Evolutionary conservation across 1,140 invertebrate genomes (phyloP).

Genomic region (Hydropsyche tenuis): DNA sequence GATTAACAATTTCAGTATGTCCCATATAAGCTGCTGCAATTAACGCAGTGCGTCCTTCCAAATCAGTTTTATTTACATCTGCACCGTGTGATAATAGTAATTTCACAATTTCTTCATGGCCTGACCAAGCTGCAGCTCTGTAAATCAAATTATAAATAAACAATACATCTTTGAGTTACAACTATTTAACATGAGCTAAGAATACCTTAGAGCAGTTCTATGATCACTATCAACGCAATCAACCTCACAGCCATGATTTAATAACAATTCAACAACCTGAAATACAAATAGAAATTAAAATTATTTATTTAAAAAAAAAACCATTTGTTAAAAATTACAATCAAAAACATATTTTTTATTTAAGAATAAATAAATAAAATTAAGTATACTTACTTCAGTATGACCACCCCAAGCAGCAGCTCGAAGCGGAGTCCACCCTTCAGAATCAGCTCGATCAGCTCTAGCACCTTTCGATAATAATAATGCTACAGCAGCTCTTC

Average conservation of each 20-base stretch:
- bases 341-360: too few species aligned
- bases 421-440: slow-evolving; percentile 87
- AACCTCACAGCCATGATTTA: slow-evolving; percentile 79
- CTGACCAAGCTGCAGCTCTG: slow-evolving; percentile 87
- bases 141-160: slow-evolving; percentile 15
- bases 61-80: slow-evolving; percentile 82
- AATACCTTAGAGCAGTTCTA: slow-evolving; percentile 66
- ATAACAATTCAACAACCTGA: slow-evolving; percentile 81
- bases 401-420: slow-evolving; percentile 93
- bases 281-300: neutral
- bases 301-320: neutral
- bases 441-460: slow-evolving; percentile 84
- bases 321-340: neutral
- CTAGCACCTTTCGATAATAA: slow-evolving; percentile 71
- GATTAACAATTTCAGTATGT: slow-evolving; percentile 90
- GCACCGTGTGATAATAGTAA: slow-evolving; percentile 72
- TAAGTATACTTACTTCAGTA: slow-evolving; percentile 74
- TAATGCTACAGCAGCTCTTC: slow-evolving; percentile 74
- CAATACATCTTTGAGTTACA: neutral
- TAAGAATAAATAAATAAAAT: neutral
- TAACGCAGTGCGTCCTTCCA: slow-evolving; percentile 87
- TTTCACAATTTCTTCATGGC: slow-evolving; percentile 76
- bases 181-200: neutral
- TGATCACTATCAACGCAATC: slow-evolving; percentile 82
- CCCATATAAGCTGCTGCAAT: slow-evolving; percentile 90